phyloP scores from a whole-genome alignment of 2,888 invertebrate genomes.

The Drosophila flavopinicola region DNA sequence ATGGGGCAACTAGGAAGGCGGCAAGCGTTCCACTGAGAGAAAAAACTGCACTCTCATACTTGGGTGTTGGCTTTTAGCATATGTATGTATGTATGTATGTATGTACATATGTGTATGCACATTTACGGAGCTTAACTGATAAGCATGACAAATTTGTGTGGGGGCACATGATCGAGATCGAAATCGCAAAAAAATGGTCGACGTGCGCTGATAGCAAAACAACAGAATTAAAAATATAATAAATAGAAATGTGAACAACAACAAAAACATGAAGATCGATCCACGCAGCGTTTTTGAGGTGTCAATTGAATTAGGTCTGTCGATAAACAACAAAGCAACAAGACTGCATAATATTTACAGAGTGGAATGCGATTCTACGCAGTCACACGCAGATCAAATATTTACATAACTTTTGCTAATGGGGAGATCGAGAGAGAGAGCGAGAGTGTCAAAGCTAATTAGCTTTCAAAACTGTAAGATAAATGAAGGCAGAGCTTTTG shows the following conservation, averaged over 20 bases:
- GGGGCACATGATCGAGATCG: conserved; percentile 69
- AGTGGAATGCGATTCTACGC: conserved; percentile 4
- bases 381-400: conserved; percentile 30
- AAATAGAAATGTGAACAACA: background rate
- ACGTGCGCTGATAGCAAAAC: conserved; percentile 25
- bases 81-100: background rate
- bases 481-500: background rate
- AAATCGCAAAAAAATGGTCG: conserved; percentile 27
- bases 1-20: background rate
- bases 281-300: conserved; percentile 6
- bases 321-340: conserved; percentile 6
- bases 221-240: background rate
- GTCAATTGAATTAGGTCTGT: conserved; percentile 37
- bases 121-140: conserved; percentile 56
- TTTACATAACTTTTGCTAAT: conserved; percentile 23
- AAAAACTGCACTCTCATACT: conserved; percentile 10
- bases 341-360: conserved; percentile 20
- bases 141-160: conserved; percentile 73
- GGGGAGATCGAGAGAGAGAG: background rate
- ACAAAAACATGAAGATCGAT: background rate
- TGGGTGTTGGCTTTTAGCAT: conserved; percentile 2
- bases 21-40: background rate
- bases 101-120: conserved; percentile 20
- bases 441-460: too few relatives aligned
- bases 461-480: background rate